A percentile compares a stretch with the other conserved stretches of the same genome.
Evolutionary conservation across 2,888 invertebrate genomes (phyloP).

Genomic region (Hermaeophaga mercurialis): DNA sequence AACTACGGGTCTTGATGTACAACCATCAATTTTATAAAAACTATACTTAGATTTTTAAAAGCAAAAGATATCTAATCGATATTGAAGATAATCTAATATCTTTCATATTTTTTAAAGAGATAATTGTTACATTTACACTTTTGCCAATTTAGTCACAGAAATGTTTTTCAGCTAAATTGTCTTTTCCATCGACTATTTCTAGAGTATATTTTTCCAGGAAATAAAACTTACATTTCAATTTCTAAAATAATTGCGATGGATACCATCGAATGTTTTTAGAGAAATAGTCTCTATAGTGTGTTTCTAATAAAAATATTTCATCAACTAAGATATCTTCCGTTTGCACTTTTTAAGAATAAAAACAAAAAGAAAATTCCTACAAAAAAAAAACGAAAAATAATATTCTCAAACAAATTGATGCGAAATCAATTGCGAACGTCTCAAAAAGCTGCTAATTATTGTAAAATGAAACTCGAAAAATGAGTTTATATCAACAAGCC

Average conservation of each 20-base stretch:
- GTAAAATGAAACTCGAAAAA: slow-evolving; percentile 38
- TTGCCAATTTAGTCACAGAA: too few species aligned
- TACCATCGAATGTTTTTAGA: slow-evolving; percentile 4
- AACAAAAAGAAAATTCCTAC: slow-evolving; percentile 4
- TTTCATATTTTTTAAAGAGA: too few species aligned
- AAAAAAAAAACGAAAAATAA: slow-evolving; percentile 16
- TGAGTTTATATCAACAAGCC: slow-evolving; percentile 30
- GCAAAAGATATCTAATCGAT: slow-evolving; percentile 14
- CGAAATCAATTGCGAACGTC: slow-evolving; percentile 42
- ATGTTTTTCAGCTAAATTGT: too few species aligned
- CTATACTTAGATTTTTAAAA: slow-evolving; percentile 5
- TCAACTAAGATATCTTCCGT: slow-evolving; percentile 9
- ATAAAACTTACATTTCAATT: not conserved
- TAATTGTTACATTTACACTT: too few species aligned
- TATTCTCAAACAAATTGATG: slow-evolving; percentile 30
- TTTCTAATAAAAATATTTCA: slow-evolving; percentile 5
- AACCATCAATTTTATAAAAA: slow-evolving; percentile 7
- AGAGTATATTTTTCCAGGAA: not conserved
- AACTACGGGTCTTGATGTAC: slow-evolving; percentile 8
- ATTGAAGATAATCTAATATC: too few species aligned
- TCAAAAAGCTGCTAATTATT: slow-evolving; percentile 42
- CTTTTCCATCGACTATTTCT: slow-evolving; percentile 6
- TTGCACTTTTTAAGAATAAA: not conserved
- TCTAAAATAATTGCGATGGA: slow-evolving; percentile 10
- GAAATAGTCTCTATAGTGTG: not conserved